phyloP scores from a whole-genome alignment of 2,888 invertebrate species.

The Ferdinandea cuprea region DNA sequence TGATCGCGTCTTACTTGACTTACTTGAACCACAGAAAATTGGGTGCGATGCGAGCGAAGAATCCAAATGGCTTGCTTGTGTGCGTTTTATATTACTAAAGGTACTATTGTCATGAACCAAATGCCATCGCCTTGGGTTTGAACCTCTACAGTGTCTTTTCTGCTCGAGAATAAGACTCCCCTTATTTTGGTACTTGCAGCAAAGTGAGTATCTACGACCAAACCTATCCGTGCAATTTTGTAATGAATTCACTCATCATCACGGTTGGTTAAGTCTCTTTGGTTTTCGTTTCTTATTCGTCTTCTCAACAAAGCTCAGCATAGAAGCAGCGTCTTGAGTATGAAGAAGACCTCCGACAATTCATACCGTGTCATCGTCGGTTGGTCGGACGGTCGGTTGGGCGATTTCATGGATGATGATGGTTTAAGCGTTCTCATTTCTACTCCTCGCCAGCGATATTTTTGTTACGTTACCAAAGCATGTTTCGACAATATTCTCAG shows the following conservation, averaged over 20 bases:
- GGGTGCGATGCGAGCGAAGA: slow-evolving; percentile 73
- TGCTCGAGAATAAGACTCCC: too few species aligned
- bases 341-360: slow-evolving; percentile 46
- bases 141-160: slow-evolving; percentile 48
- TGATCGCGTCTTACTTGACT: slow-evolving; percentile 68
- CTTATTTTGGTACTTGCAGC: too few species aligned
- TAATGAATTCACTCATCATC: slow-evolving; percentile 73
- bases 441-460: neutral
- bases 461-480: slow-evolving; percentile 57
- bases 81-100: slow-evolving; percentile 29
- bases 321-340: slow-evolving; percentile 33
- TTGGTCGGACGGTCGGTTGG: slow-evolving; percentile 22
- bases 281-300: slow-evolving; percentile 33
- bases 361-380: slow-evolving; percentile 28
- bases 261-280: slow-evolving; percentile 68
- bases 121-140: slow-evolving; percentile 67
- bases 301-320: slow-evolving; percentile 43
- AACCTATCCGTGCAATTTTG: slow-evolving; percentile 69
- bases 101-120: slow-evolving; percentile 60
- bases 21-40: slow-evolving; percentile 70
- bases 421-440: slow-evolving; percentile 55
- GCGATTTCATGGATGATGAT: slow-evolving; percentile 50
- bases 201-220: slow-evolving; percentile 1
- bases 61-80: slow-evolving; percentile 51
- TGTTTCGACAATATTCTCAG: slow-evolving; percentile 68